Percentiles rank a stretch among this genome's conserved stretches.
Evolutionary conservation across 2,797 vertebrate species (phyloP).

Genomic region (Craterocephalus amniculus): DNA sequence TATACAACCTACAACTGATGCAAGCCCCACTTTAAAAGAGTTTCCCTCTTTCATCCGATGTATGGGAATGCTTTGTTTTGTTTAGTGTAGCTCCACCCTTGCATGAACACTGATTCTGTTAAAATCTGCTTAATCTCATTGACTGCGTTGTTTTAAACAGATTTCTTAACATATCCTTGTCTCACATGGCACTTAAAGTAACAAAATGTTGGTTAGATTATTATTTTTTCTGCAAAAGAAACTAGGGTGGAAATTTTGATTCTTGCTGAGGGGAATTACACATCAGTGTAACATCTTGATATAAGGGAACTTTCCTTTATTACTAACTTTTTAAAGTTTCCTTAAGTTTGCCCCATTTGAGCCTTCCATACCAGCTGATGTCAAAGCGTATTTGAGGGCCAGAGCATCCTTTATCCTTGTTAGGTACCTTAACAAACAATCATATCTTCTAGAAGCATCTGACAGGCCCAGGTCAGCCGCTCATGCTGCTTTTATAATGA

Average conservation of each 20-base stretch:
- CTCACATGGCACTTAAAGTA: conserved; percentile 25
- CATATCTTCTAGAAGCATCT: conserved; percentile 7
- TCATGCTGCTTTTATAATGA: background rate
- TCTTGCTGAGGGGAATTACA: background rate
- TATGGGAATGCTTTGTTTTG: conserved; percentile 36
- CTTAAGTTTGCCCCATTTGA: background rate
- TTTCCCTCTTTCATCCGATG: conserved; percentile 36
- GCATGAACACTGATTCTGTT: conserved; percentile 7
- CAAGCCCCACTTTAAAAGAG: conserved; percentile 58
- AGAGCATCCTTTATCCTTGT: background rate
- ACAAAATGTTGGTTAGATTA: conserved; percentile 1
- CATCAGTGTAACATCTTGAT: background rate
- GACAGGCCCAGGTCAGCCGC: background rate
- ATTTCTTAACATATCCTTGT: conserved; percentile 33
- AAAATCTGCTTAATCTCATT: conserved; percentile 35
- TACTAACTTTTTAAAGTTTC: background rate
- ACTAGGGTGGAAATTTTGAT: background rate
- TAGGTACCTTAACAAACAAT: background rate
- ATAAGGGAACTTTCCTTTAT: background rate
- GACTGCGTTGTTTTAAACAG: conserved; percentile 13
- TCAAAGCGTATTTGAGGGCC: background rate
- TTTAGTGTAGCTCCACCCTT: conserved; percentile 26
- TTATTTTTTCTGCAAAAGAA: background rate
- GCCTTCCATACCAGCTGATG: background rate
- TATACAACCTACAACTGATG: conserved; percentile 52